Base-by-base conservation (phyloP, 2,113 vertebrate species). In the Peromyscus polionotus region DNA sequence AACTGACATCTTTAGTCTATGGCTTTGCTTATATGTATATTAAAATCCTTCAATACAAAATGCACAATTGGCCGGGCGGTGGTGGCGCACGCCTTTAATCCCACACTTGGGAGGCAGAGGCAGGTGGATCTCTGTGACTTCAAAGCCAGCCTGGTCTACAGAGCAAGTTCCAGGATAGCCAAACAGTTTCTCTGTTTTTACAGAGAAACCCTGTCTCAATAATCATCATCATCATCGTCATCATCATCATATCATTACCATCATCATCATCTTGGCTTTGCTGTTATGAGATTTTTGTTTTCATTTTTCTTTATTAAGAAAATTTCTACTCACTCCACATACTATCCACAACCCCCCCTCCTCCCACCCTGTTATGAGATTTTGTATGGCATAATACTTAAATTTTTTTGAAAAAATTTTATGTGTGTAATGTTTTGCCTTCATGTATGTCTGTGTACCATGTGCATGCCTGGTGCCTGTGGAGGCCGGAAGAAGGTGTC, bases 1-100 rank as follows among this genome's bases (percentile, higher is more conserved):
- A 85, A 36, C 75, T 95, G 73, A 77, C 77, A 20, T 51, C 84
- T 96, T 95, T 67, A 36, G 57, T 7, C 14, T 88, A 12, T n/a
- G 26, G 36, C 67, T 45, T 96, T 54, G 19, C 11, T 84, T 95
- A 0, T 54, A 24, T 22, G 67, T 63, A 42, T 92, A 54, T 33
- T n/a, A 70, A 87, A 68, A 57, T 72, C 89, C 33, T 70, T 68
- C 20, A 85, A 13, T 87, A 65, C n/a, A n/a, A n/a, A n/a, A n/a
- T n/a, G n/a, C n/a, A n/a, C n/a, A n/a, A n/a, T n/a, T n/a, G n/a
- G n/a, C n/a, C n/a, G n/a, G 70, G n/a, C 70, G 39, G 19, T 39
- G 70, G 20, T 73, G 7, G 17, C 4, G 1, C n/a, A 39, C 3
- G 36, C 36, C 70, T 72, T 72, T 72, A 72, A 20, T 72, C 17